Percentiles rank a stretch among this genome's conserved stretches.
These are phyloP conservation scores for Microdon myrmicae DNA, from an alignment of 2,888 invertebrate species.

Conservation along the genomic window DNA sequence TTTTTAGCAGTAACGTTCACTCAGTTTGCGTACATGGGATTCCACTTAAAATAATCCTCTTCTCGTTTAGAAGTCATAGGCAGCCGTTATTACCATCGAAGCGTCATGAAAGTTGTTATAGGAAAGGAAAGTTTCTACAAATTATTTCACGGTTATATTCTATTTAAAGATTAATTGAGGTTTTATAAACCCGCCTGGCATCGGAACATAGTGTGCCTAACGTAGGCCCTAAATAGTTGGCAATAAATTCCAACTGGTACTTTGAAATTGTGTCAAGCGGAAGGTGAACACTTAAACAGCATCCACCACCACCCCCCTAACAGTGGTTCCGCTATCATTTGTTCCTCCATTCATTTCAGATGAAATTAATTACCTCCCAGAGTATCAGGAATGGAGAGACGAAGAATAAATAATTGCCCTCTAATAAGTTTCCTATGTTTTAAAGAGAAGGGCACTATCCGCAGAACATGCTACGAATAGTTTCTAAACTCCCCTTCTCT, in stretches of 20 bases:
- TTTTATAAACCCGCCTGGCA: constrained; percentile 54
- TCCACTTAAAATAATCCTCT: too few relatives aligned
- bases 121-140: constrained; percentile 38
- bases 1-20: too few relatives aligned
- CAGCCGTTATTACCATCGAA: constrained; percentile 9
- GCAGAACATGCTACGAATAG: too few relatives aligned
- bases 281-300: constrained; percentile 47
- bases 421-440: constrained; percentile 41
- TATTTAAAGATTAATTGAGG: constrained; percentile 48
- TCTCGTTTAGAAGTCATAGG: too few relatives aligned
- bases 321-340: constrained; percentile 12
- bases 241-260: constrained; percentile 48
- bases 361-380: constrained; percentile 47
- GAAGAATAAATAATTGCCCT: constrained; percentile 51
- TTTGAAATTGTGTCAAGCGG: constrained; percentile 49
- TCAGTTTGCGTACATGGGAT: too few relatives aligned
- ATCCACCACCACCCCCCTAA: too few relatives aligned
- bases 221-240: constrained; percentile 34
- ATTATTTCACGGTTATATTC: constrained; percentile 49
- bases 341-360: constrained; percentile 29
- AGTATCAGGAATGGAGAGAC: constrained; percentile 44
- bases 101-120: constrained; percentile 10
- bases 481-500: not conserved
- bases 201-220: constrained; percentile 3
- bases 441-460: too few relatives aligned